Percentiles rank a stretch among this genome's conserved stretches.
Conservation (phyloP, 2,797 vertebrate genomes). For the Sebastes hopkinsi region DNA sequence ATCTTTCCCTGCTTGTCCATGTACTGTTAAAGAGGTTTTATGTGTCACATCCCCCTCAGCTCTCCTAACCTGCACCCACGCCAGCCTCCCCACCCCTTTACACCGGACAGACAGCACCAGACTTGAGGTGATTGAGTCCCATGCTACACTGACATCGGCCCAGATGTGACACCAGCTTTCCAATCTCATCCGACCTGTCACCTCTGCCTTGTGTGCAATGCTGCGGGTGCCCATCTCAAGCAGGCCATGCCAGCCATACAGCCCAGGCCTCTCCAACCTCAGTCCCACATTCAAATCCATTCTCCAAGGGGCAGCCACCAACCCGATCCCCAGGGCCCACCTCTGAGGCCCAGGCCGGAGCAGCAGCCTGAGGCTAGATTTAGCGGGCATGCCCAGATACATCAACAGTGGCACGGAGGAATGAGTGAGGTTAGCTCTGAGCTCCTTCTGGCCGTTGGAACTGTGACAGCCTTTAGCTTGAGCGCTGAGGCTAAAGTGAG, state of each 20-base stretch:
- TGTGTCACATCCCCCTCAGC: background rate
- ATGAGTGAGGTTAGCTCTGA: conserved; percentile 48
- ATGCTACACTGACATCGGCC: conserved; percentile 32
- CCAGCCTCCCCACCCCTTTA: conserved; percentile 43
- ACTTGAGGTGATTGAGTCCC: conserved; percentile 44
- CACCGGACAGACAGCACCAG: conserved; percentile 52
- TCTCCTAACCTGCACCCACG: conserved; percentile 45
- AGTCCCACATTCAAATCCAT: conserved; percentile 48
- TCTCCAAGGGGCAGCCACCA: conserved; percentile 20
- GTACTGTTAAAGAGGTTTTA: conserved; percentile 38
- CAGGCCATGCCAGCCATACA: conserved; percentile 49
- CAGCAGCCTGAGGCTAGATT: conserved; percentile 46
- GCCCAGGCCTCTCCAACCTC: conserved; percentile 50
- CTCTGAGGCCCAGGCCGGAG: conserved; percentile 48
- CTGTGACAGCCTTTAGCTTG: conserved; percentile 53
- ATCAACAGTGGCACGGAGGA: conserved; percentile 41
- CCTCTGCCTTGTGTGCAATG: conserved; percentile 20
- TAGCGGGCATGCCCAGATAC: conserved; percentile 35
- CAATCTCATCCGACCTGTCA: conserved; percentile 47
- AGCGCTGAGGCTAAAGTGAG: conserved; percentile 9
- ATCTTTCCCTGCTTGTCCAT: conserved; percentile 34
- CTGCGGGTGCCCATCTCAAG: conserved; percentile 20
- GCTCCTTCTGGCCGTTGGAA: conserved; percentile 37
- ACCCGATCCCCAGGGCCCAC: conserved; percentile 25
- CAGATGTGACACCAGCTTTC: conserved; percentile 61